Evolutionary conservation across 2,113 vertebrate genomes (phyloP).

Genomic region (Chionomys nivalis): DNA sequence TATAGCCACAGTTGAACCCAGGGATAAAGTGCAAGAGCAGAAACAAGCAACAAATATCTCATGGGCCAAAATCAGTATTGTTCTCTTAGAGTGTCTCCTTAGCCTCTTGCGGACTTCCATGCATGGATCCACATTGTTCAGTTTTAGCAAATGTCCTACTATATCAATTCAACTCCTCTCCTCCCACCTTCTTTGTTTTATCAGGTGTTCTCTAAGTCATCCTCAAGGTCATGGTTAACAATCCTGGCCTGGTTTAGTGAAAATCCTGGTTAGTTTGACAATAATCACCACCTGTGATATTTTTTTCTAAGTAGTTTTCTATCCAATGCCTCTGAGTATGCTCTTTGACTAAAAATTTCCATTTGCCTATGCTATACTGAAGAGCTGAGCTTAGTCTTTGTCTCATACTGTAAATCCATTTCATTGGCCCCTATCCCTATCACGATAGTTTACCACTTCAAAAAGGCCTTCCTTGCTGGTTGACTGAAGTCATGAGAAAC

Average conservation of each 20-base stretch:
- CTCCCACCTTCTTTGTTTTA: background rate
- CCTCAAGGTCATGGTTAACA: background rate
- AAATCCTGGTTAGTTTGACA: background rate
- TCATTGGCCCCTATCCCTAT: background rate
- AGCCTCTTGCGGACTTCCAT: no score
- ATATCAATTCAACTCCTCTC: background rate
- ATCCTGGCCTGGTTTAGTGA: background rate
- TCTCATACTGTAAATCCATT: no score
- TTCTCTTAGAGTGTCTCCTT: background rate
- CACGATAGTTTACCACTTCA: background rate
- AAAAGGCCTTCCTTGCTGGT: background rate
- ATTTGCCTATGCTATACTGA: background rate
- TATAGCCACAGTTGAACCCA: background rate
- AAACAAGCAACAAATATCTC: background rate
- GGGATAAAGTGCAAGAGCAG: background rate
- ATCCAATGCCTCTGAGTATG: background rate
- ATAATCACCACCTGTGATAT: background rate
- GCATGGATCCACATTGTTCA: background rate
- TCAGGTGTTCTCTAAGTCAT: background rate
- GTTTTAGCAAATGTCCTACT: background rate
- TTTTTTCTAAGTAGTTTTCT: background rate
- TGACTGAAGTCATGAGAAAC: background rate
- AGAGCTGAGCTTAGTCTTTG: background rate
- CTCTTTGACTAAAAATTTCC: background rate
- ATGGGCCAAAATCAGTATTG: background rate